A percentile compares a stretch with the other conserved stretches of the same genome.
phyloP scores from a whole-genome alignment of 2,888 invertebrate species.

The Drosophila kambysellisi region DNA sequence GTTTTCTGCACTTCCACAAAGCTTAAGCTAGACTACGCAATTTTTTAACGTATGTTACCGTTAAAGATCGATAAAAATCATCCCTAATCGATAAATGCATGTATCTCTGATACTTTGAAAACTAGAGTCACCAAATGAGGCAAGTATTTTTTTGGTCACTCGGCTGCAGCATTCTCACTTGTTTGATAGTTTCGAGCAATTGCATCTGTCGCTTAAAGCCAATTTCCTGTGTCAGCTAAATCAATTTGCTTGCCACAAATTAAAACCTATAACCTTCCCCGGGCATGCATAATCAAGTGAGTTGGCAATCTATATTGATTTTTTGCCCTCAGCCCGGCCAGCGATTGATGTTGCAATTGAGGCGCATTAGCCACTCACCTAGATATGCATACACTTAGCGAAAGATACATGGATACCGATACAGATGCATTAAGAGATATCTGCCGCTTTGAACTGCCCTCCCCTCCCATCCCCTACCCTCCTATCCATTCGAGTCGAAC shows the following conservation, averaged over 20 bases:
- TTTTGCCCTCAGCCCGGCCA: constrained; percentile 19
- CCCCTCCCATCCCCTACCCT: not conserved
- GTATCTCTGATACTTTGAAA: not conserved
- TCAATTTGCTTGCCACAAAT: constrained; percentile 41
- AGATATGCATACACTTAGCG: constrained; percentile 58
- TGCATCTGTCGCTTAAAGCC: constrained; percentile 31
- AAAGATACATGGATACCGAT: constrained; percentile 16
- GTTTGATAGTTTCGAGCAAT: constrained; percentile 17
- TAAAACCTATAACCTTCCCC: constrained; percentile 26
- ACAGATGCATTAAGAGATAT: constrained; percentile 44
- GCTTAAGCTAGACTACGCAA: not conserved
- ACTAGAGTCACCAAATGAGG: not conserved
- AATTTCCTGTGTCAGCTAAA: constrained; percentile 32
- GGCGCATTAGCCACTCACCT: constrained; percentile 74
- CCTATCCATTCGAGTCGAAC: not conserved
- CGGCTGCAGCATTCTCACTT: not conserved
- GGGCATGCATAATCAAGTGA: constrained; percentile 55
- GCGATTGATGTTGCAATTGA: constrained; percentile 77
- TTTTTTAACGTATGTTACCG: not conserved
- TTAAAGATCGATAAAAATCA: not conserved
- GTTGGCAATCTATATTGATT: constrained; percentile 69
- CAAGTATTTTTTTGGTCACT: not conserved
- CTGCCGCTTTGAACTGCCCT: constrained; percentile 47
- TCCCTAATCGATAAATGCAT: not conserved
- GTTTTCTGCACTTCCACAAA: not conserved